These are phyloP conservation scores for Telmatochromis bifrenatus DNA, from an alignment of 2,113 vertebrate genomes.

Conservation along the genomic window DNA sequence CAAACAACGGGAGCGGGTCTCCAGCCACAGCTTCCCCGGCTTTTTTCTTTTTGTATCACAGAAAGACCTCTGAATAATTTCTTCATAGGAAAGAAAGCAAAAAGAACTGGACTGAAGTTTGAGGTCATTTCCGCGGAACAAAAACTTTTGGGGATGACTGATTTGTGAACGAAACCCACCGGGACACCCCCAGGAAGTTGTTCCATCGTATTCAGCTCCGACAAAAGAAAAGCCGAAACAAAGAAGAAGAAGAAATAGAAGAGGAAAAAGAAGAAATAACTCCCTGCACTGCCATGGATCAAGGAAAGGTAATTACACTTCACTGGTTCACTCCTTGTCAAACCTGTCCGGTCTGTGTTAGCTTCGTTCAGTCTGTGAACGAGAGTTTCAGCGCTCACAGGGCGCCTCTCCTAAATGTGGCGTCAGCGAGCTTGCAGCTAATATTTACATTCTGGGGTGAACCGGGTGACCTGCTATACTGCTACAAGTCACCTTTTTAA, in stretches of 20 bases:
- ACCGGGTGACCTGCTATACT: neutral
- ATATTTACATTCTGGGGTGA: neutral
- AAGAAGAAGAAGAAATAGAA: neutral
- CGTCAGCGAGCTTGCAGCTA: neutral
- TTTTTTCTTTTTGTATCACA: neutral
- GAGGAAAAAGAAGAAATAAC: neutral
- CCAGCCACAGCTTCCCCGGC: neutral
- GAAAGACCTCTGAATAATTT: neutral
- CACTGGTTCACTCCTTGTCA: neutral
- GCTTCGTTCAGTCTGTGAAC: neutral
- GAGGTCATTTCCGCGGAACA: neutral
- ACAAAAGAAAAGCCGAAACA: neutral
- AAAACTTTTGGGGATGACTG: neutral
- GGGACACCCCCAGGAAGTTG: neutral
- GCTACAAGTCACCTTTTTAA: neutral
- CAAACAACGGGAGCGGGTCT: neutral
- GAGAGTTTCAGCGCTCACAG: neutral
- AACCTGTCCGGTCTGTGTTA: neutral
- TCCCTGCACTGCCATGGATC: conserved; percentile 28
- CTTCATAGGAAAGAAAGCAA: neutral
- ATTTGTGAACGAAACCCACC: neutral
- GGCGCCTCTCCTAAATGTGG: neutral
- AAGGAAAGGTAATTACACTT: conserved; percentile 39
- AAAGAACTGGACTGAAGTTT: neutral
- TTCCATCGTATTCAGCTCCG: neutral